These are phyloP conservation scores for Leucophora obtusa DNA, from an alignment of 2,888 invertebrate genomes.

Conservation along the genomic window DNA sequence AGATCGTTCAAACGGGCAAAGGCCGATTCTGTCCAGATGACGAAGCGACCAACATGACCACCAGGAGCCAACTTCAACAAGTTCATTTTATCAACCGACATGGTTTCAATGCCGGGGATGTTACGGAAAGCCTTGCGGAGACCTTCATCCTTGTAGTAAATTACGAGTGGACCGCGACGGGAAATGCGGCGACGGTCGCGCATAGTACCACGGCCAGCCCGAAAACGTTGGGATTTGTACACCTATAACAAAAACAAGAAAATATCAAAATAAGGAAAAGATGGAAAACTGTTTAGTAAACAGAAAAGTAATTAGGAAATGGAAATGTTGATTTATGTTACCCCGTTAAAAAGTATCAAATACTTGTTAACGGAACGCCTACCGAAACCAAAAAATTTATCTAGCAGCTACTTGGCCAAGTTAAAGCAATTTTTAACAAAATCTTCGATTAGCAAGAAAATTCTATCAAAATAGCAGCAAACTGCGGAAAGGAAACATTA, in stretches of 20 bases:
- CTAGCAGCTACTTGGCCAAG: conserved; percentile 67
- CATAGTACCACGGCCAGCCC: conserved; percentile 99
- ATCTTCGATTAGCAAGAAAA: not conserved
- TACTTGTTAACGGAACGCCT: conserved; percentile 74
- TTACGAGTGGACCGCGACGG: conserved; percentile 95
- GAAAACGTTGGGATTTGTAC: conserved; percentile 96
- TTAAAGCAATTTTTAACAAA: conserved; percentile 35
- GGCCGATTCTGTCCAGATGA: conserved; percentile 99
- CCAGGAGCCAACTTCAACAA: conserved; percentile 97
- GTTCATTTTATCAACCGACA: conserved; percentile 94
- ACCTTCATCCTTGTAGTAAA: conserved; percentile 97
- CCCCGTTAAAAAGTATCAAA: conserved; percentile 68
- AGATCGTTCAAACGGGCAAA: conserved; percentile 94
- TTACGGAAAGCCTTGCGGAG: conserved; percentile 97
- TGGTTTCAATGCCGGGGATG: conserved; percentile 96
- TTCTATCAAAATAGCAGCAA: conserved; percentile 40
- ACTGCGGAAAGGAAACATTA: conserved; percentile 35
- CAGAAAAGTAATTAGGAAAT: not conserved
- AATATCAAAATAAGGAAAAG: not conserved
- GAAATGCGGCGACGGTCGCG: conserved; percentile 98
- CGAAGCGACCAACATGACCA: conserved; percentile 98
- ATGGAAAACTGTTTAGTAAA: conserved; percentile 1
- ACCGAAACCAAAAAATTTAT: conserved; percentile 70
- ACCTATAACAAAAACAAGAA: conserved; percentile 82
- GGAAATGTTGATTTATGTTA: conserved; percentile 71